These are phyloP conservation scores for Ctenosaura bakeri DNA, from an alignment of 2,797 vertebrate species.

Conservation along the genomic window DNA sequence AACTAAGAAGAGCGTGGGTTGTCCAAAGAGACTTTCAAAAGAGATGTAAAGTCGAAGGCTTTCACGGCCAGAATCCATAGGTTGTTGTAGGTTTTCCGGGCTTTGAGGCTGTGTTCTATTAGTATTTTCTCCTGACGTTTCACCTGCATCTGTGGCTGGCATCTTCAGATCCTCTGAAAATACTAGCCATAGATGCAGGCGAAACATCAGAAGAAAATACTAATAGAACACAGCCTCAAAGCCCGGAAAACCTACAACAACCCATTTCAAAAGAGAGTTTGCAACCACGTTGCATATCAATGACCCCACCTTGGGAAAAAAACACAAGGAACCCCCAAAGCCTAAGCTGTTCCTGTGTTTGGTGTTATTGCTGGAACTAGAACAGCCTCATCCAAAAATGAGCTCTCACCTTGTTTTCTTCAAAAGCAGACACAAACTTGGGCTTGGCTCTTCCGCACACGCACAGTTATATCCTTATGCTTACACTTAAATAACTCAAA, in stretches of 20 bases:
- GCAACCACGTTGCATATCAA: not conserved
- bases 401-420: not conserved
- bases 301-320: not conserved
- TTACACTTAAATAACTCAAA: slow-evolving; percentile 1
- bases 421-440: not conserved
- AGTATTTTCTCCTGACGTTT: too few relatives aligned
- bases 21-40: not conserved
- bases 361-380: not conserved
- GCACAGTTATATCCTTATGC: not conserved
- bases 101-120: too few relatives aligned
- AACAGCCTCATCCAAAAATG: not conserved
- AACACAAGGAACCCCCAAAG: not conserved
- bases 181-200: too few relatives aligned
- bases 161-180: too few relatives aligned
- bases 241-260: too few relatives aligned
- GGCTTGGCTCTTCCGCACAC: not conserved
- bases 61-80: too few relatives aligned
- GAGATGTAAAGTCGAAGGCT: not conserved
- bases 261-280: not conserved
- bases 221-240: too few relatives aligned
- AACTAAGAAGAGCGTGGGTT: accelerated
- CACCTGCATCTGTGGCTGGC: too few relatives aligned
- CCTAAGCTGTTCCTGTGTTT: not conserved
- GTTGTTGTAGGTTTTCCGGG: too few relatives aligned
- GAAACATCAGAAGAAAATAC: too few relatives aligned